Conservation (phyloP, 2,113 vertebrate genomes). For the Stercorarius parasiticus region DNA sequence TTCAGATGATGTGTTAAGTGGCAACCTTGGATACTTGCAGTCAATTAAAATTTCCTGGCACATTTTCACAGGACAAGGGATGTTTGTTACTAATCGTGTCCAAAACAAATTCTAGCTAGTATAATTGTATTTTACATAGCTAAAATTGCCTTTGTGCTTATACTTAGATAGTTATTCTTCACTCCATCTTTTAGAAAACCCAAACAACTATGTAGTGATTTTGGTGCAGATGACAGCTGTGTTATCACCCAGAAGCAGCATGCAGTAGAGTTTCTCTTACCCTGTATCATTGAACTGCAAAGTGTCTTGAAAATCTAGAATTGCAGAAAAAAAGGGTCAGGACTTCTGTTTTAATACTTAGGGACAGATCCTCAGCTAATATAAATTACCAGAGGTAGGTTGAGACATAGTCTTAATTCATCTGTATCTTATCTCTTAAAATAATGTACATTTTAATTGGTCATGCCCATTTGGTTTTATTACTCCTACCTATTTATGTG, state of each 20-base stretch:
- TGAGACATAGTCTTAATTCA: not conserved
- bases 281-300: not conserved
- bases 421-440: not conserved
- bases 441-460: not conserved
- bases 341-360: not conserved
- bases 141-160: not conserved
- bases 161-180: not conserved
- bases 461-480: not conserved
- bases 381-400: not conserved
- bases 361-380: not conserved
- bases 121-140: slow-evolving; percentile 6
- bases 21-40: not conserved
- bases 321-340: not conserved
- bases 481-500: not conserved
- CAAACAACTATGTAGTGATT: not conserved
- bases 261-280: not conserved
- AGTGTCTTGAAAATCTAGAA: not conserved
- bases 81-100: not conserved
- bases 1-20: slow-evolving; percentile 30
- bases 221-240: not conserved
- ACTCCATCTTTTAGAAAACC: not conserved
- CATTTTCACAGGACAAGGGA: not conserved
- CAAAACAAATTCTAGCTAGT: slow-evolving; percentile 10
- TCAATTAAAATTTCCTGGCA: slow-evolving; percentile 48
- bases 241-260: not conserved